A percentile compares a stretch with the other conserved stretches of the same genome.
Evolutionary conservation across 2,888 invertebrate genomes (phyloP).

Genomic region (Penaeus monodon): DNA sequence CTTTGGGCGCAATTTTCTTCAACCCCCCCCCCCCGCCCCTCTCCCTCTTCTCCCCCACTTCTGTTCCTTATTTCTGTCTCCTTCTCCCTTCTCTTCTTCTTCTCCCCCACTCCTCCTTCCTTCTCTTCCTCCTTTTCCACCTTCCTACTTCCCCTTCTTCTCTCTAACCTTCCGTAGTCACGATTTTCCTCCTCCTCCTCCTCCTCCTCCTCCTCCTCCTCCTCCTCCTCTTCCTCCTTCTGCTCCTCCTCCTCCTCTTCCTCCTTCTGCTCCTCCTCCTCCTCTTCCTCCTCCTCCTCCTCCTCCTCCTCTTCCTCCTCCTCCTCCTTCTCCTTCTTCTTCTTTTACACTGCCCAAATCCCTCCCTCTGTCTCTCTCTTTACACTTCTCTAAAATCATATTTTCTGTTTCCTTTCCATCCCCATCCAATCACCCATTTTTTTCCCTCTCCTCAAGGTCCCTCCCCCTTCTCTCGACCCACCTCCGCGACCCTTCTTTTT

Average conservation of each 20-base stretch:
- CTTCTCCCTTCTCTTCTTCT: not conserved
- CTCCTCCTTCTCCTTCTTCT: not conserved
- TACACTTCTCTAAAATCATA: not conserved
- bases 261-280: too few relatives aligned
- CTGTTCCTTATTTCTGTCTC: not conserved
- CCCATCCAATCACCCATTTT: too few relatives aligned
- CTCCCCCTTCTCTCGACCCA: too few relatives aligned
- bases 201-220: too few relatives aligned
- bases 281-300: not conserved
- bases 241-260: too few relatives aligned
- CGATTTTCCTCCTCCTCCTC: too few relatives aligned
- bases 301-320: not conserved
- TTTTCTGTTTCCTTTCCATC: too few relatives aligned
- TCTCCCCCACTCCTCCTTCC: not conserved
- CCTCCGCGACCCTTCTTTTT: too few relatives aligned
- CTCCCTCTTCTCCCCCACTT: not conserved
- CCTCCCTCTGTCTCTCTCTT: constrained; percentile 8
- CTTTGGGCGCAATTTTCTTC: too few relatives aligned
- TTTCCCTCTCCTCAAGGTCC: too few relatives aligned
- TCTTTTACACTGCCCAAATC: not conserved
- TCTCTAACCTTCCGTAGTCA: not conserved
- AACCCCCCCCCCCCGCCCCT: too few relatives aligned
- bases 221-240: too few relatives aligned
- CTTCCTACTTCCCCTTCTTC: not conserved
- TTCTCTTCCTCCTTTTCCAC: not conserved